Conservation (phyloP, 2,888 invertebrate genomes). For the Lycophotia porphyrea region DNA sequence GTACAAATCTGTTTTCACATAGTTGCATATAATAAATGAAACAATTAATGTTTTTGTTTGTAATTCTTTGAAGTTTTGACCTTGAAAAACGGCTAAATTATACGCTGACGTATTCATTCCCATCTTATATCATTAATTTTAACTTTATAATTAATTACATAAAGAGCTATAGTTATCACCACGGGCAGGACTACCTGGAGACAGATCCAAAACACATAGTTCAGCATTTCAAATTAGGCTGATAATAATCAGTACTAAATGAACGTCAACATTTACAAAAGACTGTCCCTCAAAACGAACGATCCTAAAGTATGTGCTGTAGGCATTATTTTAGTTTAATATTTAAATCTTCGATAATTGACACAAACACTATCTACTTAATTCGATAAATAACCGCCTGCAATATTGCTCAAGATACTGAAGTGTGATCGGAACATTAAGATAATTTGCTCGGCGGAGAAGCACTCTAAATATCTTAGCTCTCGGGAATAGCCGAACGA, state of each 20-base stretch:
- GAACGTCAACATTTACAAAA: not conserved
- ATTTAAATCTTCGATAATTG: not conserved
- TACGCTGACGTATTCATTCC: conserved; percentile 38
- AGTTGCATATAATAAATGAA: not conserved
- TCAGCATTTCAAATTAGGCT: not conserved
- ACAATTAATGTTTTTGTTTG: not conserved
- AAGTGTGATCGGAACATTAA: not conserved
- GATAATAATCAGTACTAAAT: not conserved
- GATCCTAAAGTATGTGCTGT: not conserved
- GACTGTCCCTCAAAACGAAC: not conserved
- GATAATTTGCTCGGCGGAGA: conserved; percentile 2
- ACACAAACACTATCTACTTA: not conserved
- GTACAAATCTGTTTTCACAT: not conserved
- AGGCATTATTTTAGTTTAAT: not conserved
- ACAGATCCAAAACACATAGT: no score
- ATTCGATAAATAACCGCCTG: not conserved
- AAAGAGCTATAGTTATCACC: not conserved
- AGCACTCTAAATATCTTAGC: conserved; percentile 28
- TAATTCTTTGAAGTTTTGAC: not conserved
- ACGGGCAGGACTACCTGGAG: not conserved
- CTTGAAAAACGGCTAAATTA: conserved; percentile 19
- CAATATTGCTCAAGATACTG: not conserved
- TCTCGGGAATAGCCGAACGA: conserved; percentile 32
- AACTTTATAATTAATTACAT: conserved; percentile 7
- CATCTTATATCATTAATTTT: conserved; percentile 23